These are phyloP conservation scores for Drosophila phalerata DNA, from an alignment of 2,888 invertebrate species.

Conservation along the genomic window DNA sequence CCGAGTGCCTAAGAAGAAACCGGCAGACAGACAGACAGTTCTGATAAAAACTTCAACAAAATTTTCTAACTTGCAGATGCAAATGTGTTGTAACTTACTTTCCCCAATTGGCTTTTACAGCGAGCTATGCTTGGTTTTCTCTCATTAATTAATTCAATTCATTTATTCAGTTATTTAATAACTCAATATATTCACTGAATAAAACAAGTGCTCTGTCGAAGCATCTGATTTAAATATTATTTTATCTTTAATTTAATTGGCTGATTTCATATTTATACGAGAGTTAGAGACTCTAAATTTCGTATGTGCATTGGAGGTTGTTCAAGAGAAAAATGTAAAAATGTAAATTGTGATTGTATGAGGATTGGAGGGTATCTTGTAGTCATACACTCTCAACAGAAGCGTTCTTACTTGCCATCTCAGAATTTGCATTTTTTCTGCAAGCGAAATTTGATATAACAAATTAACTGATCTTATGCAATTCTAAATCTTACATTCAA, in stretches of 20 bases:
- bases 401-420: no score
- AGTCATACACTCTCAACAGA: no score
- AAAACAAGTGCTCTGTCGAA: background rate
- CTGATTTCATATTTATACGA: background rate
- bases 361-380: no score
- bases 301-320: no score
- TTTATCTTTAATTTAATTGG: background rate
- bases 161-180: background rate
- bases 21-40: conserved; percentile 4
- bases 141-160: background rate
- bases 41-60: conserved; percentile 3
- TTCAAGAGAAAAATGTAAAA: no score
- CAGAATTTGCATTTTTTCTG: background rate
- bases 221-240: background rate
- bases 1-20: conserved; percentile 22
- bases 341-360: no score
- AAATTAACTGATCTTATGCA: background rate
- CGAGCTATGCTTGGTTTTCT: background rate
- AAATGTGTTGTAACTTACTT: conserved; percentile 3
- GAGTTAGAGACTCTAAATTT: no score
- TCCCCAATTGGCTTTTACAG: background rate
- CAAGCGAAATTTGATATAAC: background rate
- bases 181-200: background rate
- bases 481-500: background rate
- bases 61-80: background rate